Base-by-base conservation (phyloP, 2,113 vertebrate genomes). In the Columba livia region DNA sequence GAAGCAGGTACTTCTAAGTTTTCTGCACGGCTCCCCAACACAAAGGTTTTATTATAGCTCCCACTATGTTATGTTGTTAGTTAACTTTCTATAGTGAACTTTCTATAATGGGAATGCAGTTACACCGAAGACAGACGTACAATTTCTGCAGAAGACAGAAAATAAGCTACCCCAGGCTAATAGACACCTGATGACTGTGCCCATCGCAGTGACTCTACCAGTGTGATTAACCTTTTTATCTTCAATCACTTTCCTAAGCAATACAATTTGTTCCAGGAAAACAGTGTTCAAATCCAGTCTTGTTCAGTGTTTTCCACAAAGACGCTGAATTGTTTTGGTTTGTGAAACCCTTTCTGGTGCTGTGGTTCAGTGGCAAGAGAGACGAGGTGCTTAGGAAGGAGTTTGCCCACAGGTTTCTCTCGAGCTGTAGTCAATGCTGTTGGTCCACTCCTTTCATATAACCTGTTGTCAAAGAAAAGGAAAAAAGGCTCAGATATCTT, bases 211-310 rank as follows among this genome's bases (percentile, higher is more conserved):
- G 65, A 15, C 69, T 79, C 50, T 74, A 21, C 51, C 38, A 31
- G 23, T 51, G 48, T n/a, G 60, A 90, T 95, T 96, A 96, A 94
- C 89, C 86, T 88, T 86, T 74, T 92, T 83, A 88, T 92, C 86
- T 92, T 90, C 90, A 88, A 88, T 93, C 85, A 88, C 64, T 9
- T 79, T 88, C 85, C 67, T 90, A 86, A 93, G 79, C 78, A 81
- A 84, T 87, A 67, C 36, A 89, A 74, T 93, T 96, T 95, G 92
- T 83, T 93, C 69, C 60, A 90, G 90, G 80, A 92, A 93, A 92
- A 53, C 44, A 57, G 51, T 93, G 90, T 96, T 88, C 87, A 94
- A 83, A 89, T 83, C 88, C 65, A 74, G 69, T 62, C 66, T 79
- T 88, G 74, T 90, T 96, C 85, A 67, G 12, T 91, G 85, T 93